Base-by-base conservation (phyloP, 1,140 invertebrate species). In the Brachionus paranguensis region DNA sequence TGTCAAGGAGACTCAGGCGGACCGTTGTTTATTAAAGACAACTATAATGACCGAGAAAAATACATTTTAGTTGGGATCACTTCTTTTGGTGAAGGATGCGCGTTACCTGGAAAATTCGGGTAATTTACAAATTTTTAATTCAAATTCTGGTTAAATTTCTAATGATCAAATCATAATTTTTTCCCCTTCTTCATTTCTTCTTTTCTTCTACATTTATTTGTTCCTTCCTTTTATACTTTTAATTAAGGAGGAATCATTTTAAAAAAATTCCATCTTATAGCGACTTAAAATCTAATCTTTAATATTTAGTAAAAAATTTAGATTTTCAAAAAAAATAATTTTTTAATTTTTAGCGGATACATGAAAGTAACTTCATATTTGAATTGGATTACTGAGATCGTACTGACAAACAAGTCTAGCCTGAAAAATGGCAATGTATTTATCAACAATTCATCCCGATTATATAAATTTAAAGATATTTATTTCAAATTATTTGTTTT, bases 1-100 rank as follows among this genome's bases (percentile, higher is more conserved):
- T 83, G 78, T 24, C 78, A 83, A 53, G 76, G 76, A 11, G 76
- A 79, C 47, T 53, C 76, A 5, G 76, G 76, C 0, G 76, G 43
- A 10, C 76, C 76, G 5, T 41, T 79, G 27, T 81, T 64, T 81
- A 37, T 81, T 7, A 43, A 68, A 20, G 53, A 60, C 10, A 43
- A 14, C n/a, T 24, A 55, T 33, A 43, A 81, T 64, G 78, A 24
- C 5, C 10, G 45, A 33, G 50, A 81, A 45, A 60, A 81, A 20
- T 81, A 43, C 53, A 45, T 81, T 29, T 5, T 81, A n/a, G 53
- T 27, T 24, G 78, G 78, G 1, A 24, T 81, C 33, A 64, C 53
- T 20, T 81, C 78, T 11, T 81, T 64, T 81, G 78, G 78, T 24
- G 2, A 17, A 17, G 78, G 53, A 20, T 81, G 78, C 45, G 78